Evolutionary conservation across 1,140 invertebrate species (phyloP).

Genomic region (Nasonia longicornis): DNA sequence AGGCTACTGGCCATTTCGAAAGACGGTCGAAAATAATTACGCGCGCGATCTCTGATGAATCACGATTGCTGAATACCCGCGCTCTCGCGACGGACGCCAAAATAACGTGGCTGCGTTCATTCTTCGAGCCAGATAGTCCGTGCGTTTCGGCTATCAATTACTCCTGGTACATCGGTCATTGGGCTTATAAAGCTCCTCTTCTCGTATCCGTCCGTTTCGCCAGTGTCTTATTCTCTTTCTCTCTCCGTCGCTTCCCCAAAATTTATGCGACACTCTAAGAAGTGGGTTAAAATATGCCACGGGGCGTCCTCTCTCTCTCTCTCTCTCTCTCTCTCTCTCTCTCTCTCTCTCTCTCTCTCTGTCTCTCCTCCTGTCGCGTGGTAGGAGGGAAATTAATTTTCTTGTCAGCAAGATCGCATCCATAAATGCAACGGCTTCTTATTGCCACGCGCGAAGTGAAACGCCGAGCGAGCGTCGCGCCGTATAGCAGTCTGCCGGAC

Average conservation of each 20-base stretch:
- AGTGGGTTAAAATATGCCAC: constrained; percentile 65
- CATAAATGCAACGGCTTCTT: constrained; percentile 64
- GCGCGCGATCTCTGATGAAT: constrained; percentile 13
- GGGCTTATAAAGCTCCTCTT: constrained; percentile 1
- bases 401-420: constrained; percentile 59
- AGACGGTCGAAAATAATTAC: constrained; percentile 12
- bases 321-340: neutral
- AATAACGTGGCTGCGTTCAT: constrained; percentile 12
- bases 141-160: constrained; percentile 13
- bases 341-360: neutral
- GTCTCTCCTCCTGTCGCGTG: neutral
- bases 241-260: constrained; percentile 14
- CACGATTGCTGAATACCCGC: constrained; percentile 10
- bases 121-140: neutral
- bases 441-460: constrained; percentile 39
- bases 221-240: constrained; percentile 11
- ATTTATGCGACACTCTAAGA: constrained; percentile 57
- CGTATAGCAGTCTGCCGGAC: neutral
- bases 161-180: constrained; percentile 27
- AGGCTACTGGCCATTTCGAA: neutral
- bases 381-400: constrained; percentile 60
- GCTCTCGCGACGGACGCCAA: constrained; percentile 23
- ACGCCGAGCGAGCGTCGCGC: neutral
- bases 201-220: constrained; percentile 4
- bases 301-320: neutral